Conservation (phyloP, 1,140 invertebrate genomes). For the Drosophila guanche region DNA sequence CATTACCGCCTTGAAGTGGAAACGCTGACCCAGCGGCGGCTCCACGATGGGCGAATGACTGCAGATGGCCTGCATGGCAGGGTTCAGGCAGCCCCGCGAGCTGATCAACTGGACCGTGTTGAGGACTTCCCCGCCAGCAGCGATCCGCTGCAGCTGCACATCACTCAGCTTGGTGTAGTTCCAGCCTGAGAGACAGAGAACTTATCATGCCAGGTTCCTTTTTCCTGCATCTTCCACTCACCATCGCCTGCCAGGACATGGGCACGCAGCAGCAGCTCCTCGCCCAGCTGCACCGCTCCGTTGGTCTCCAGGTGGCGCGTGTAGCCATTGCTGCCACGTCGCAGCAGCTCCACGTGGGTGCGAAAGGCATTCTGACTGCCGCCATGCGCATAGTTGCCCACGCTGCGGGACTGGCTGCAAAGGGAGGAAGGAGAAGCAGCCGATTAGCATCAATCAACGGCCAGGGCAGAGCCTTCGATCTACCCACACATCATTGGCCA, state of each 20-base stretch:
- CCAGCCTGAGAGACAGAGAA: constrained; percentile 84
- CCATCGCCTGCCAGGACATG: constrained; percentile 86
- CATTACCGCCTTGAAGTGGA: constrained; percentile 87
- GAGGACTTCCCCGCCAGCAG: constrained; percentile 75
- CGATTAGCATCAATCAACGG: too few species aligned
- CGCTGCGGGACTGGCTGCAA: constrained; percentile 79
- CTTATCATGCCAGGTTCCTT: too few species aligned
- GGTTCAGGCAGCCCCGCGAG: constrained; percentile 86
- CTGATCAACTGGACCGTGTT: constrained; percentile 85
- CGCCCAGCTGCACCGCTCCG: constrained; percentile 86
- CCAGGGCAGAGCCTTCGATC: rapidly evolving
- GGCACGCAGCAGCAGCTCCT: constrained; percentile 87
- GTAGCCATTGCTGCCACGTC: constrained; percentile 85
- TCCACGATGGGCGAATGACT: constrained; percentile 84
- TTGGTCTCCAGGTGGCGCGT: constrained; percentile 85
- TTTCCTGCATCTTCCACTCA: constrained; percentile 48
- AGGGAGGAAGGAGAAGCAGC: background rate
- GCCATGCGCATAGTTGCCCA: constrained; percentile 84
- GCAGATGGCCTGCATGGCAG: constrained; percentile 85
- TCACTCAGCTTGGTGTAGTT: constrained; percentile 86
- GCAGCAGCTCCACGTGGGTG: constrained; percentile 86
- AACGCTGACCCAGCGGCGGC: constrained; percentile 72
- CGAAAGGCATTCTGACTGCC: constrained; percentile 86
- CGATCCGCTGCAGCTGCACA: constrained; percentile 85
- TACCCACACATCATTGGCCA: constrained; percentile 83